Evolutionary conservation across 2,888 invertebrate species (phyloP), one percentile per base, ranked within the genome.

Genomic region (Litoditis marina): DNA sequence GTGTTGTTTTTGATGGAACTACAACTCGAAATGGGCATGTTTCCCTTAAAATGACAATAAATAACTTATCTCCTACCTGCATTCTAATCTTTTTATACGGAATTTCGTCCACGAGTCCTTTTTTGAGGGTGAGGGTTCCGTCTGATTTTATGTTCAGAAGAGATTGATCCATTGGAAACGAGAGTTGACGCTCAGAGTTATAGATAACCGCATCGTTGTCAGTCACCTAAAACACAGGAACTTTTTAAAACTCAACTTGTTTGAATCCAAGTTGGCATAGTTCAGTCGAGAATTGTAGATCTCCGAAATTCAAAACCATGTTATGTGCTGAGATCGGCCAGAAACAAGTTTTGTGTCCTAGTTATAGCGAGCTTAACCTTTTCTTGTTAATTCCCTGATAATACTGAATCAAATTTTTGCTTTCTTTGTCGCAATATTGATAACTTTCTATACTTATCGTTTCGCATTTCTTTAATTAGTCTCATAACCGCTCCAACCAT

Each of bases 161-260:
- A 13, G 58, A 34, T 22, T 73, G 66, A 22, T 68, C 64, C 47
- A 68, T 69, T 8, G 71, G 70, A 54, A 76, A 74, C 7, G 70
- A 60, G 13, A 80, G 62, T 28, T 66, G 66, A 19, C 78, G 46
- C 36, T 81, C 81, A 0, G 80, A 80, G 56, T 81, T 81, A 68
- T 81, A 81, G 58, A 81, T 82, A 16, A 81, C 80, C 13, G 81
- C 78, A 60, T 81, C 81, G 32, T 70, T 62, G 47, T 76, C 76
- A 8, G 44, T 57, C n/a, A 71, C 71, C 71, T 68, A 27, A 50
- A 50, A 39, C 39, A 13, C 39, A n/a, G 39, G 39, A 39, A 13
- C n/a, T 39, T 11, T n/a, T n/a, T 39, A 39, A 39, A 11, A 39
- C 39, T 39, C n/a, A 39, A 39, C 39, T 39, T 39, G n/a, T n/a